Evolutionary conservation across 2,888 invertebrate genomes (phyloP), one percentile per base, ranked within the genome.

Genomic region (Crioceris asparagi): DNA sequence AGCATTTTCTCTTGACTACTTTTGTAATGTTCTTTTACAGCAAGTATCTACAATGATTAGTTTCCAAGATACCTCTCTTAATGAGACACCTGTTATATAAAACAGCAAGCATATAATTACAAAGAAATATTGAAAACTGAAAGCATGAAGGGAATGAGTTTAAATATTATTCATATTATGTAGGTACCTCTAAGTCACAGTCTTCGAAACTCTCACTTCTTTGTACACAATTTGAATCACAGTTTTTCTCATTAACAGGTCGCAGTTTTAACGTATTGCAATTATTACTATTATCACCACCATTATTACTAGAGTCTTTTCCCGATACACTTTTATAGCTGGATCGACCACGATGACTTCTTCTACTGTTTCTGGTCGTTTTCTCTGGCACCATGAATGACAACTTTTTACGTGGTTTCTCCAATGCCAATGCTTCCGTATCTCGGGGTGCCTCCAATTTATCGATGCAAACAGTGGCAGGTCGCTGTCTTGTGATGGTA

Each of bases 321-420:
- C 12, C 6, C 29, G 6, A n/a, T n/a, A n/a, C n/a, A 12, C 12
- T 15, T 27, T 27, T 27, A 2, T 27, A 36, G 12, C 29, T 35
- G 18, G 33, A 40, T 12, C 41, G 39, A 16, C 37, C 39, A 32
- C 37, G 32, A 17, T 18, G 37, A 4, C 30, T 17, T 10, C 17
- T 37, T 21, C 23, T 37, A 29, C 11, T 32, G 16, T 37, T 27
- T n/a, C 37, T 36, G 6, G 33, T 36, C 5, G 39, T 25, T 21
- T 82, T 79, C 64, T 84, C 84, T 3, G 88, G 88, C 54, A 88
- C 87, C 41, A 85, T 77, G 63, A 90, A 90, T 6, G 87, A 88
- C 8, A 90, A 66, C 60, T 88, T 90, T 61, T 90, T 90, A 36
- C 86, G 70, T 0, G 86, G 85, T 50, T 79, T 68, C 55, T 74